Base-by-base conservation (phyloP, 2,113 vertebrate genomes). In the Hippocampus comes region DNA sequence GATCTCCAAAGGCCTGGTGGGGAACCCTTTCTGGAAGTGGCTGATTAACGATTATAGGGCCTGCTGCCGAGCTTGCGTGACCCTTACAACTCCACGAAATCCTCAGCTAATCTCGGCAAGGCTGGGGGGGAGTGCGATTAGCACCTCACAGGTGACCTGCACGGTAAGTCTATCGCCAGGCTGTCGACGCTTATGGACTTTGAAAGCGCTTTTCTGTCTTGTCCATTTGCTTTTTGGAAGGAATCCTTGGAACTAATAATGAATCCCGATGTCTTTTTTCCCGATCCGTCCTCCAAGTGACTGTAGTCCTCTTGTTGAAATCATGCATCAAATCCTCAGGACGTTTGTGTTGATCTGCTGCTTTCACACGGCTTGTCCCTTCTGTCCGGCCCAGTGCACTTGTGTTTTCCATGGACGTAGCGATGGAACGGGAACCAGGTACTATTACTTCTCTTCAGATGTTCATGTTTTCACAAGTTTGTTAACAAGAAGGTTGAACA, bases 381-480 rank as follows among this genome's bases (percentile, higher is more conserved):
- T 93, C 59, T 99, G 97, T 79, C 97, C 97, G n/a, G 94, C 97
- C 2, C 96, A 95, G 84, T 99, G 97, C 77, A 94, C 92, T 83
- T 99, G 97, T 12, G 90, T 92, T 80, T 92, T 92, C 79, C 94
- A 94, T 17, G 91, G 94, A 81, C 92, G 90, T 66, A 89, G 87
- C 15, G 95, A 96, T 27, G 95, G 93, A 84, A 78, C 89, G 0
- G 94, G 93, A 78, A 87, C 90, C 86, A 97, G 97, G 97, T 98
- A 95, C 0, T 38, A 38, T 38, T 38, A 42, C 75, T 53, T 4
- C 43, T 64, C 48, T 59, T 59, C 23, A 59, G 1, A 11, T 15
- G 15, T 59, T 27, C 66, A 67, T 42, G 2, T 41, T 53, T 20
- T 51, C n/a, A 23, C n/a, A 5, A 5, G 4, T 6, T 15, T 15